Conservation (phyloP, 2,113 vertebrate genomes). For the Arothron firmamentum region DNA sequence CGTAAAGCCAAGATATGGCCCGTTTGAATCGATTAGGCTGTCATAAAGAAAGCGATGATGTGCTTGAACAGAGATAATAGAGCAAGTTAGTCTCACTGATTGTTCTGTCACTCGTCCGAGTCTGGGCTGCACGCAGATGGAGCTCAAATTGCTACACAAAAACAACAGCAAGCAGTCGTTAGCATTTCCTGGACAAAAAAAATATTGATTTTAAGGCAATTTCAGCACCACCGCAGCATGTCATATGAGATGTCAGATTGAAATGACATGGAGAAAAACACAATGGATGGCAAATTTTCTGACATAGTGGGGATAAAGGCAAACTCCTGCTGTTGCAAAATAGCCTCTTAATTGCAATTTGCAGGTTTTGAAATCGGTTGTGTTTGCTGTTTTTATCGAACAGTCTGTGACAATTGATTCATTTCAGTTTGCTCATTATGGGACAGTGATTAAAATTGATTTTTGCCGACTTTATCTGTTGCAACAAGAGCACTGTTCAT, state of each 20-base stretch:
- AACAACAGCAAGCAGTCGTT: too few relatives aligned
- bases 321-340: background rate
- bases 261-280: background rate
- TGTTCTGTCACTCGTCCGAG: slow-evolving; percentile 47
- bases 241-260: too few relatives aligned
- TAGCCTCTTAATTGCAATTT: background rate
- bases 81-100: slow-evolving; percentile 56
- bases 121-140: slow-evolving; percentile 37
- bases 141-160: background rate
- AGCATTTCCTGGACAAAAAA: too few relatives aligned
- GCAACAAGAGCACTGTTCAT: too few relatives aligned
- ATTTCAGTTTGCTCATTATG: too few relatives aligned
- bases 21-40: slow-evolving; percentile 66
- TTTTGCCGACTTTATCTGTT: too few relatives aligned
- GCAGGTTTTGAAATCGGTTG: background rate
- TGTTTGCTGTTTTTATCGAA: background rate
- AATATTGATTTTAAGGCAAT: too few relatives aligned
- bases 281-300: slow-evolving; percentile 18
- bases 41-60: slow-evolving; percentile 69
- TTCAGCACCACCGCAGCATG: too few relatives aligned
- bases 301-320: slow-evolving; percentile 1
- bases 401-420: background rate
- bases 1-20: slow-evolving; percentile 25
- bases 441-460: too few relatives aligned
- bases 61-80: slow-evolving; percentile 65